phyloP scores from a whole-genome alignment of 1,140 invertebrate genomes.

The Drosophila aff. region DNA sequence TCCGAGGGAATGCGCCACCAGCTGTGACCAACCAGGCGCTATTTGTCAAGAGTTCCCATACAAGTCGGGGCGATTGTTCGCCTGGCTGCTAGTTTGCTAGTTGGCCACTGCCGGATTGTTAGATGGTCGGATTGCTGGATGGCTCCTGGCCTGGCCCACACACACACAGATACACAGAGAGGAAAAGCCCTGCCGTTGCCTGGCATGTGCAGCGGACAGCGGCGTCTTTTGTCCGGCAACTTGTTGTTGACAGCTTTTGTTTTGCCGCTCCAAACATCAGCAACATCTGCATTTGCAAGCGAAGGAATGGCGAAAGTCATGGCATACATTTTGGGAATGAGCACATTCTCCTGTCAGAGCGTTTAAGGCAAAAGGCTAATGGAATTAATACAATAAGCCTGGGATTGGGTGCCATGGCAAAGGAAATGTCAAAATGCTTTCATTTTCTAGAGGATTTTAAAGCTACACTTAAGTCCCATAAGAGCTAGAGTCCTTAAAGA shows the following conservation, averaged over 20 bases:
- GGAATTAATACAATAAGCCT: constrained; percentile 23
- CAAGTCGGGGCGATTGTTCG: constrained; percentile 63
- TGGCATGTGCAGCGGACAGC: constrained; percentile 62
- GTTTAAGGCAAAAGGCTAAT: constrained; percentile 29
- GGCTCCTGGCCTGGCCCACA: constrained; percentile 21
- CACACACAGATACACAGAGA: constrained; percentile 28
- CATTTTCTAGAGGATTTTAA: not conserved
- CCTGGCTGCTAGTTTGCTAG: constrained; percentile 57
- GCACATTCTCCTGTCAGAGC: constrained; percentile 18
- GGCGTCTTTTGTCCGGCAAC: constrained; percentile 73
- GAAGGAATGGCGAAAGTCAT: constrained; percentile 22
- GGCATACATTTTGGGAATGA: constrained; percentile 24
- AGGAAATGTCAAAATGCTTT: constrained; percentile 2
- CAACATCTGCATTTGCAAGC: constrained; percentile 52
- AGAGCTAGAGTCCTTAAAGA: not conserved
- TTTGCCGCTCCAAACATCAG: constrained; percentile 55
- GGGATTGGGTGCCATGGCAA: not conserved
- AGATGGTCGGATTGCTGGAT: constrained; percentile 17
- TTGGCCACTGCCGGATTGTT: constrained; percentile 37
- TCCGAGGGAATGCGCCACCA: constrained; percentile 60
- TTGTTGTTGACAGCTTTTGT: constrained; percentile 78
- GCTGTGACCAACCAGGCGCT: constrained; percentile 75
- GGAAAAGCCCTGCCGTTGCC: constrained; percentile 4
- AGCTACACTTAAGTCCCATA: not conserved
- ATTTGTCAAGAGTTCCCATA: constrained; percentile 74